Conservation (phyloP, 2,888 invertebrate genomes). For the Celastrina argiolus region DNA sequence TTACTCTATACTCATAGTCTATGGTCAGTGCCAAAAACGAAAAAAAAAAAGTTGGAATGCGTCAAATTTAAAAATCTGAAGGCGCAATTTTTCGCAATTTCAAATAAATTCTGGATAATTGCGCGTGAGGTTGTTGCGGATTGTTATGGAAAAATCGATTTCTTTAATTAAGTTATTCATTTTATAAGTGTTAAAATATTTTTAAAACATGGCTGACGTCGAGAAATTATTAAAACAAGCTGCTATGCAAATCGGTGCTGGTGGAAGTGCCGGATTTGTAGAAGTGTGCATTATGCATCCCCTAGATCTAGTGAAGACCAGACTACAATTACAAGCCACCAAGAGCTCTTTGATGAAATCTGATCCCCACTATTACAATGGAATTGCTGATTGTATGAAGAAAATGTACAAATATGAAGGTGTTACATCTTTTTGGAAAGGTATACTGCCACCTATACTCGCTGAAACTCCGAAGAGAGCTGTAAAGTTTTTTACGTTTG, state of each 20-base stretch:
- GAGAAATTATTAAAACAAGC: conserved; percentile 81
- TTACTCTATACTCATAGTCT: no score
- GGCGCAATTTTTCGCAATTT: conserved; percentile 38
- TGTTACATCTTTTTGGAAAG: conserved; percentile 92
- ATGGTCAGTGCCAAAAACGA: background rate
- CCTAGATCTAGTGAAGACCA: conserved; percentile 94
- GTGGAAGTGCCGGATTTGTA: conserved; percentile 94
- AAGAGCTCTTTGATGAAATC: conserved; percentile 42
- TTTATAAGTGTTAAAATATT: background rate
- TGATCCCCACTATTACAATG: conserved; percentile 82
- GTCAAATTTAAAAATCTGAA: conserved; percentile 25
- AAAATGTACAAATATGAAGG: conserved; percentile 95
- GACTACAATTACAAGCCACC: conserved; percentile 71
- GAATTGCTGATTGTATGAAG: conserved; percentile 90
- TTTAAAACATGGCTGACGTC: conserved; percentile 56
- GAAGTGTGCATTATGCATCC: conserved; percentile 99
- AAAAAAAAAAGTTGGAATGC: conserved; percentile 21
- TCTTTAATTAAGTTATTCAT: conserved; percentile 21
- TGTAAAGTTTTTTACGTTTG: conserved; percentile 95
- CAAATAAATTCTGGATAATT: conserved; percentile 32
- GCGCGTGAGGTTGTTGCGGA: conserved; percentile 24
- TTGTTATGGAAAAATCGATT: conserved; percentile 28
- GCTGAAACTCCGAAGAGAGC: conserved; percentile 97
- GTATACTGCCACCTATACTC: conserved; percentile 93
- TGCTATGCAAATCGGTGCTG: conserved; percentile 89